Percentiles rank a stretch among this genome's conserved stretches.
These are phyloP conservation scores for Phyllostomus hastatus DNA, from an alignment of 2,113 vertebrate species.

Conservation along the genomic window DNA sequence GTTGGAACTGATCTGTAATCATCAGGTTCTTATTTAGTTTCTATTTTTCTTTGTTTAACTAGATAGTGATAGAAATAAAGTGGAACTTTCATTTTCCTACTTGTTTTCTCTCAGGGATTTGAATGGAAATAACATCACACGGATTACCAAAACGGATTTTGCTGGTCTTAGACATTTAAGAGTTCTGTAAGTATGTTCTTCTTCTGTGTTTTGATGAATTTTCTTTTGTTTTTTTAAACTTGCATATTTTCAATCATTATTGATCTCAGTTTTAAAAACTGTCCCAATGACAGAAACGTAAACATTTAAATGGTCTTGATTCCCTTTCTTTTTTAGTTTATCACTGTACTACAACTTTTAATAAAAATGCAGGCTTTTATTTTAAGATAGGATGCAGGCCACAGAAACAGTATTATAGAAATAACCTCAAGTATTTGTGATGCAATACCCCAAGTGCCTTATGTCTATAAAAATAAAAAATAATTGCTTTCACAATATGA, in stretches of 20 bases:
- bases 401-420: slow-evolving; percentile 17
- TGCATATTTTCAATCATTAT: background rate
- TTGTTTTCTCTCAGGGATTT: slow-evolving; percentile 89
- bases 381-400: slow-evolving; percentile 31
- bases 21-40: background rate
- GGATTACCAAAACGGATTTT: slow-evolving; percentile 97
- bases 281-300: background rate
- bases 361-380: slow-evolving; percentile 15
- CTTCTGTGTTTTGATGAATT: slow-evolving; percentile 14
- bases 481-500: slow-evolving; percentile 33
- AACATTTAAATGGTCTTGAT: background rate
- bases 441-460: background rate
- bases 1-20: background rate
- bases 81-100: slow-evolving; percentile 65
- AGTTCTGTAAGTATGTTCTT: slow-evolving; percentile 92
- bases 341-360: background rate
- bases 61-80: slow-evolving; percentile 46
- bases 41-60: background rate
- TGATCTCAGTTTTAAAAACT: slow-evolving; percentile 1
- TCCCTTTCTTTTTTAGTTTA: slow-evolving; percentile 4
- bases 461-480: slow-evolving; percentile 36
- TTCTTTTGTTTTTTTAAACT: slow-evolving; percentile 27
- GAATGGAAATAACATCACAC: slow-evolving; percentile 99
- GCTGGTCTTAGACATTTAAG: slow-evolving; percentile 94
- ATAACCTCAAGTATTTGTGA: slow-evolving; percentile 39